Evolutionary conservation across 2,888 invertebrate species (phyloP).

Genomic region (Tinea pellionella): DNA sequence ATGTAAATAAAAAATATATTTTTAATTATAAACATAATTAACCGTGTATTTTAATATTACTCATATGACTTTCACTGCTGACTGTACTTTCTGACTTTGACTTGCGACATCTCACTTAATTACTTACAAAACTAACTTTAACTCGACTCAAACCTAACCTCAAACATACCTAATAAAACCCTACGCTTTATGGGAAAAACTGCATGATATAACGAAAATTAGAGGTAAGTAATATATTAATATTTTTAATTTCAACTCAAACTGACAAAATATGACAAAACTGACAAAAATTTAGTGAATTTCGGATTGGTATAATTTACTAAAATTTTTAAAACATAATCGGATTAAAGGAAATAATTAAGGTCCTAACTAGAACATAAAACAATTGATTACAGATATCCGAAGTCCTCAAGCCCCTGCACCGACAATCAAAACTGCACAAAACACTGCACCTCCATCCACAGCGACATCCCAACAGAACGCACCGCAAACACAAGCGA

Average conservation of each 20-base stretch:
- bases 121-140: slow-evolving; percentile 11
- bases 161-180: not conserved
- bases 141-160: not conserved
- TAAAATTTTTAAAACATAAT: no score
- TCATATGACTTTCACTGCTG: slow-evolving; percentile 17
- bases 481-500: not conserved
- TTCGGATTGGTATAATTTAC: no score
- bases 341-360: no score
- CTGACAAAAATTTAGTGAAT: no score
- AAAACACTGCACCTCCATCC: not conserved
- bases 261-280: no score
- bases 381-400: not conserved
- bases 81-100: slow-evolving; percentile 17
- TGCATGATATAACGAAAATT: no score
- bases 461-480: not conserved
- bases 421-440: not conserved
- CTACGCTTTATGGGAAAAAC: no score
- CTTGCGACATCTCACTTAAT: slow-evolving; percentile 59
- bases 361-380: no score
- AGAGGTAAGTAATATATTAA: no score
- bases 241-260: no score
- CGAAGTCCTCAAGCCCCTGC: not conserved
- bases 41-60: slow-evolving; percentile 22
- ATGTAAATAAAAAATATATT: slow-evolving; percentile 44
- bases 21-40: slow-evolving; percentile 23